Evolutionary conservation across 2,888 invertebrate species (phyloP).

Genomic region (Cosmopolites sordidus): DNA sequence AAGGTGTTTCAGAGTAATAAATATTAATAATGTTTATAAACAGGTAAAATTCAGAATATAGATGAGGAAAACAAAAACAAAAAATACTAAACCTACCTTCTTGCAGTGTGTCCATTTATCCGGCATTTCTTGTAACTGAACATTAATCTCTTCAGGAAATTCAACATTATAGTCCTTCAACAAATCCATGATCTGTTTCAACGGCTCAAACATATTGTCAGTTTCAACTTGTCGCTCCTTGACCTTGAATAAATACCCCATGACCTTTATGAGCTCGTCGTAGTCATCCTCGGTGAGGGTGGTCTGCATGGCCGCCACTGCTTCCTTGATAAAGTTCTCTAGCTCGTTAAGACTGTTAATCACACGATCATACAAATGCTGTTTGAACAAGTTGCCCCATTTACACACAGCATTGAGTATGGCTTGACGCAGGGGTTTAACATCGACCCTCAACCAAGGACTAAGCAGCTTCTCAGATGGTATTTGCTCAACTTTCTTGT

Average conservation of each 20-base stretch:
- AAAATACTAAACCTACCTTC: slow-evolving; percentile 49
- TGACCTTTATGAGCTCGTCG: slow-evolving; percentile 74
- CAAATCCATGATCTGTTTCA: slow-evolving; percentile 80
- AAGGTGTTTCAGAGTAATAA: no score
- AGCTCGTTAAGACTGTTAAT: slow-evolving; percentile 72
- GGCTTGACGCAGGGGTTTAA: slow-evolving; percentile 73
- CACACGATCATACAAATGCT: slow-evolving; percentile 78
- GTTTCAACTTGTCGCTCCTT: slow-evolving; percentile 74
- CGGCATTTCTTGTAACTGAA: slow-evolving; percentile 76
- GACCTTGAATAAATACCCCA: slow-evolving; percentile 75
- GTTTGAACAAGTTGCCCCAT: slow-evolving; percentile 85
- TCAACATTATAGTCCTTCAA: slow-evolving; percentile 83
- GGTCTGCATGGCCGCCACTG: slow-evolving; percentile 66
- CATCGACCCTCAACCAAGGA: slow-evolving; percentile 75
- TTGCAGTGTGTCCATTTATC: slow-evolving; percentile 84
- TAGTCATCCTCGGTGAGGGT: slow-evolving; percentile 81
- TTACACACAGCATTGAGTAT: slow-evolving; percentile 79
- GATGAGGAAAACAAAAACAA: background rate
- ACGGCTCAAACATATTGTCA: slow-evolving; percentile 85
- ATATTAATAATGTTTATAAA: no score
- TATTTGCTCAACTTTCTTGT: slow-evolving; percentile 60
- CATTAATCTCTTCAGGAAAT: slow-evolving; percentile 72
- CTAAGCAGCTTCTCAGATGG: slow-evolving; percentile 54
- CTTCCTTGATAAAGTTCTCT: slow-evolving; percentile 71
- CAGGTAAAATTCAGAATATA: no score